Conservation (phyloP, 37 sponge, comb jelly and placozoan genomes). For the Bolinopsis microptera region DNA sequence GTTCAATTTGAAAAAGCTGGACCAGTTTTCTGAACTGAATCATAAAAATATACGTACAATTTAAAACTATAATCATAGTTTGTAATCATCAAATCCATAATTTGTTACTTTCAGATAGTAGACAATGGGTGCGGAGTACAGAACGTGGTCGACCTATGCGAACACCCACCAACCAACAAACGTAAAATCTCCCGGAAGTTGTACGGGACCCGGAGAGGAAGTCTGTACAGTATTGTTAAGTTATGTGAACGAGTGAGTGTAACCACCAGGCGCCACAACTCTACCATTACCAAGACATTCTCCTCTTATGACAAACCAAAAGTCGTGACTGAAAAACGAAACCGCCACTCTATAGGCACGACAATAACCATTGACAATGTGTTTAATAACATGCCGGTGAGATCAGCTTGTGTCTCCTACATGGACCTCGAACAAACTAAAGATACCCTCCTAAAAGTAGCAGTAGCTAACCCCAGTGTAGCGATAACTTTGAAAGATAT, state of each 20-base stretch:
- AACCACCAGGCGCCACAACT: slow-evolving; percentile 16
- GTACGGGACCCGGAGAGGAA: slow-evolving; percentile 17
- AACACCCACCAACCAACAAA: background rate
- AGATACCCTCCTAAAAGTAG: background rate
- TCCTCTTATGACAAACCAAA: background rate
- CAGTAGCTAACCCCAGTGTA: slow-evolving; percentile 26
- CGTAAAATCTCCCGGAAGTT: background rate
- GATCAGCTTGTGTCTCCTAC: slow-evolving; percentile 5
- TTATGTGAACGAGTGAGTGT: background rate
- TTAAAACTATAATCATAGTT: too few species aligned
- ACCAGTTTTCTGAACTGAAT: too few species aligned
- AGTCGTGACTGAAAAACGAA: background rate
- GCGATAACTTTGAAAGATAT: slow-evolving; percentile 45
- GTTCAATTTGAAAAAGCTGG: too few species aligned
- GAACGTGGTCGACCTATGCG: background rate
- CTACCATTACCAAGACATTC: background rate
- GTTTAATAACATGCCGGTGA: background rate
- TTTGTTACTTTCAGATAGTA: slow-evolving; percentile 11
- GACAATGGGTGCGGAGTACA: slow-evolving; percentile 47
- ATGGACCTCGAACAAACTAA: slow-evolving; percentile 28
- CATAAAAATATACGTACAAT: too few species aligned
- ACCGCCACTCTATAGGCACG: slow-evolving; percentile 6
- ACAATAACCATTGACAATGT: background rate
- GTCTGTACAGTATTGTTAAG: slow-evolving; percentile 26
- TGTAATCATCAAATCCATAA: background rate